These are phyloP conservation scores for Nothura maculosa DNA, from an alignment of 2,797 vertebrate genomes.

Conservation along the genomic window DNA sequence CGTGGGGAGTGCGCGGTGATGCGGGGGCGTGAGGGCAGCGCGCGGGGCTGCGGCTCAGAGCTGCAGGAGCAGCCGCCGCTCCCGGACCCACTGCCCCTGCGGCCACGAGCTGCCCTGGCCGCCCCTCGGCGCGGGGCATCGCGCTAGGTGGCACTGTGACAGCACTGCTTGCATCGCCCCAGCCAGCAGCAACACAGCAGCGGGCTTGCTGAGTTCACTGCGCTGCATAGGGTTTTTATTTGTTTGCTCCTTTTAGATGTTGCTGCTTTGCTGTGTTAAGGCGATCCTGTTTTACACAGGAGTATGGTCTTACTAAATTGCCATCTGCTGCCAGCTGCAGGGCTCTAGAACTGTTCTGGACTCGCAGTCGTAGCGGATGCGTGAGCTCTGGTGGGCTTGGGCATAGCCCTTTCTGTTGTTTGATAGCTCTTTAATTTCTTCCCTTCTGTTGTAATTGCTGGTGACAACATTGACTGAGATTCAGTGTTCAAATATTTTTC, in stretches of 20 bases:
- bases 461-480: neutral
- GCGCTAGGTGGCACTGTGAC: constrained; percentile 57
- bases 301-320: neutral
- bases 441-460: neutral
- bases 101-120: too few species aligned
- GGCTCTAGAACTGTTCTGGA: neutral
- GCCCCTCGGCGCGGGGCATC: neutral
- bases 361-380: rapidly evolving
- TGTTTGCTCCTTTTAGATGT: neutral
- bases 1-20: neutral
- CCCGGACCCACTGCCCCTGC: too few species aligned
- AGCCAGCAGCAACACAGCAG: neutral
- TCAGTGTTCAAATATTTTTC: neutral
- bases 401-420: neutral
- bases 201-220: too few species aligned
- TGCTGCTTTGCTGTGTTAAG: neutral
- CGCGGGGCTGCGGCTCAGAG: too few species aligned
- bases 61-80: too few species aligned
- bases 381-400: neutral
- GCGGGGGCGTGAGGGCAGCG: too few species aligned
- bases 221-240: neutral
- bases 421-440: neutral
- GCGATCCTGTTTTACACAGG: neutral
- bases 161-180: constrained; percentile 36
- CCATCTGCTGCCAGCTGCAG: neutral